phyloP scores from a whole-genome alignment of 2,113 vertebrate species.

The Etia nguti region DNA sequence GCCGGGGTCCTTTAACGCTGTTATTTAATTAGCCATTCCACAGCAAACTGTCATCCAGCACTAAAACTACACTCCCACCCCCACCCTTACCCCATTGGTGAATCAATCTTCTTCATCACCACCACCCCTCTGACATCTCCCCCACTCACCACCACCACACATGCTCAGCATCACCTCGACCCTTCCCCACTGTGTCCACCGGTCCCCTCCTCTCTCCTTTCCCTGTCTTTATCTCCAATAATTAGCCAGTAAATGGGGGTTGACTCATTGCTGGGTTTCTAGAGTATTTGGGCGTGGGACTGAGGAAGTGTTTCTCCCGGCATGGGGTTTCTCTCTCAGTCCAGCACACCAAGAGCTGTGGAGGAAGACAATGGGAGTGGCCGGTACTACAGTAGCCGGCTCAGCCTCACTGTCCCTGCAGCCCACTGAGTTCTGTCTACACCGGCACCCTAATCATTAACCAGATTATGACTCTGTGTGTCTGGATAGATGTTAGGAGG shows the following conservation, averaged over 20 bases:
- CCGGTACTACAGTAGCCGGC: conserved; percentile 55
- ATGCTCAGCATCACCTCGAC: conserved; percentile 62
- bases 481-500: neutral
- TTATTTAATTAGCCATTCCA: conserved; percentile 81
- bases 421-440: conserved; percentile 62
- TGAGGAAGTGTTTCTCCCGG: conserved; percentile 34
- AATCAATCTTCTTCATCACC: conserved; percentile 8
- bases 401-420: conserved; percentile 66
- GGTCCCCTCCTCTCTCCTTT: conserved; percentile 23
- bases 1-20: conserved; percentile 73
- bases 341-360: conserved; percentile 32
- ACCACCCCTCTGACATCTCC: neutral
- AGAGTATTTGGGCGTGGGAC: conserved; percentile 30
- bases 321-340: conserved; percentile 47
- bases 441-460: conserved; percentile 52
- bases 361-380: conserved; percentile 47
- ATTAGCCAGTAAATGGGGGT: conserved; percentile 59
- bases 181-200: conserved; percentile 10
- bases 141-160: conserved; percentile 13
- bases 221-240: conserved; percentile 61
- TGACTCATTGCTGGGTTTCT: conserved; percentile 23
- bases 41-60: conserved; percentile 67
- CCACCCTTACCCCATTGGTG: neutral
- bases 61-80: neutral
- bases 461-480: conserved; percentile 40